These are phyloP conservation scores for Rhizoglyphus robini DNA, from an alignment of 1,140 invertebrate genomes.

Conservation along the genomic window DNA sequence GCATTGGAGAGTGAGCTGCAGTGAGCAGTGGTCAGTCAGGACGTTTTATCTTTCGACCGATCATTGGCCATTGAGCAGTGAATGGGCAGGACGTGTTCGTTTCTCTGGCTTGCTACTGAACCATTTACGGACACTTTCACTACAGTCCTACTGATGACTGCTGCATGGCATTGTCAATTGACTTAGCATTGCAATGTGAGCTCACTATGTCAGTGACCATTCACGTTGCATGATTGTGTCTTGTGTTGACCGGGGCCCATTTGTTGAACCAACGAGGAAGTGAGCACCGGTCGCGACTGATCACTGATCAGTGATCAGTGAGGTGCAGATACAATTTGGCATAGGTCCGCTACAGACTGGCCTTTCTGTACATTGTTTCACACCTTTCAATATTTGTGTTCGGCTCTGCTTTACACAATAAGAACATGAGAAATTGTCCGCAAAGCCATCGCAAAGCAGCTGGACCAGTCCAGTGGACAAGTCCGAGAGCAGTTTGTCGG, in stretches of 20 bases:
- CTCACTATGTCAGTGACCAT: too few species aligned
- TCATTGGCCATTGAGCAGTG: too few species aligned
- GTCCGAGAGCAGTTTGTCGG: not conserved
- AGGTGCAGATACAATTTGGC: too few species aligned
- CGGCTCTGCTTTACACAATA: not conserved
- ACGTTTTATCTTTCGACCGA: not conserved
- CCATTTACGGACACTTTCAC: not conserved
- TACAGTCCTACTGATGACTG: not conserved
- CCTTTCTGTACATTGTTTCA: not conserved
- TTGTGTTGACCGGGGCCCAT: not conserved
- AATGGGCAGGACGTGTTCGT: too few species aligned
- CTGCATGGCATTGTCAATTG: too few species aligned
- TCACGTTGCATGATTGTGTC: not conserved
- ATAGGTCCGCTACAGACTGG: not conserved
- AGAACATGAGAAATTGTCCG: constrained; percentile 8
- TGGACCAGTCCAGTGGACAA: too few species aligned
- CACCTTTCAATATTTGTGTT: not conserved
- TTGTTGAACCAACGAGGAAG: constrained; percentile 6
- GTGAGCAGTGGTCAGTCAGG: not conserved
- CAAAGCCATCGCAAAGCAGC: not conserved
- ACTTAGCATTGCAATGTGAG: not conserved
- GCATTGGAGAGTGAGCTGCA: not conserved
- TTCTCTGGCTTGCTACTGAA: too few species aligned
- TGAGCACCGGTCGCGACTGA: not conserved
- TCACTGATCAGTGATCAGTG: too few species aligned